Base-by-base conservation (phyloP, 2,888 invertebrate genomes). In the Drosophila differens region DNA sequence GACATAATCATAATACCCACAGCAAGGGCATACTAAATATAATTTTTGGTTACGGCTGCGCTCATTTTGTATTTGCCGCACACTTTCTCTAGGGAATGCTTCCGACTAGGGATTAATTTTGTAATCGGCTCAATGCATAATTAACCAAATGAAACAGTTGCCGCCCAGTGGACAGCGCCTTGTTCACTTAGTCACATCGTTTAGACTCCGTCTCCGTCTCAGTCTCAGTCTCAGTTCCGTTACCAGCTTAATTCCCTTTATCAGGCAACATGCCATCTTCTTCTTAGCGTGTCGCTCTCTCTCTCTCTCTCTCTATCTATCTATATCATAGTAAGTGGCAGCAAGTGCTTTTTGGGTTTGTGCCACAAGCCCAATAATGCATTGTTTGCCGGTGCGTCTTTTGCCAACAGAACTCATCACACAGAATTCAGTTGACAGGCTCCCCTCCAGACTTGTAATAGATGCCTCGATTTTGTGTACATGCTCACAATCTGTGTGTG, bases 41-140 rank as follows among this genome's bases (percentile, higher is more conserved):
- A 35, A 32, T 54, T 59, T 79, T 52, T 4, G 28, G 28, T 52
- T 59, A 41, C 22, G n/a, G 30, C 51, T 41, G 14, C 19, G n/a
- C 28, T 22, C 35, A 12, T 7, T 30, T 19, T n/a, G 30, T 4
- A 12, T 12, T 22, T 16, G n/a, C 5, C 33, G n/a, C 30, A 28
- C 69, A n/a, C 16, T 51, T 4, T 10, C 82, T 60, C 73, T 25
- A 22, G 74, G 69, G 79, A 66, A 22, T 57, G 63, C 25, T 55
- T 19, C 57, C 63, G 68, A 55, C 74, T 72, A 65, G 89, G 88
- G 89, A 88, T 86, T 90, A 60, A 74, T 77, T 86, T 83, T 53
- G 72, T 74, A 89, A 83, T 72, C 86, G 71, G 81, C 84, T 89
- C 81, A 83, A 68, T 86, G 84, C 70, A 74, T 85, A 90, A 85